Percentiles rank a stretch among this genome's conserved stretches.
phyloP scores from a whole-genome alignment of 2,888 invertebrate species.

The Chalcosyrphus nemorum region DNA sequence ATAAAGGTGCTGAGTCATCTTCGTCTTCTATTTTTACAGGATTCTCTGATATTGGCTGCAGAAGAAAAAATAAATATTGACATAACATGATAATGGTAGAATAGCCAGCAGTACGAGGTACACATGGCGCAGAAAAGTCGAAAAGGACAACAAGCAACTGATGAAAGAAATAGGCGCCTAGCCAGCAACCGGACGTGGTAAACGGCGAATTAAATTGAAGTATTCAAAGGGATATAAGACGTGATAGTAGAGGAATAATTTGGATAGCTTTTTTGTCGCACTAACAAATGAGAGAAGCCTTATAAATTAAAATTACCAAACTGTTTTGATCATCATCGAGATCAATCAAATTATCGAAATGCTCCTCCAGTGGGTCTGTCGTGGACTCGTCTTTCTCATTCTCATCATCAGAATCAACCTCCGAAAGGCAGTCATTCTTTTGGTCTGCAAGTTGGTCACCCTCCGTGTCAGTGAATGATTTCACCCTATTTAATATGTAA shows the following conservation, averaged over 20 bases:
- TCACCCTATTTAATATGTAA: slow-evolving; percentile 8
- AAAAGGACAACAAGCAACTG: too few species aligned
- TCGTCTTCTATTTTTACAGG: background rate
- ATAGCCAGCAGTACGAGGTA: too few species aligned
- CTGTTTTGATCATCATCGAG: background rate
- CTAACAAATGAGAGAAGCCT: too few species aligned
- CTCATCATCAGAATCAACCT: background rate
- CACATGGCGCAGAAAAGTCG: too few species aligned
- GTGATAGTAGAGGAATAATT: too few species aligned
- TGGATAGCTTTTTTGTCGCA: too few species aligned
- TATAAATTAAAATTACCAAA: slow-evolving; percentile 2
- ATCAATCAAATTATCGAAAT: background rate
- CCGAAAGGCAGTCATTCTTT: background rate
- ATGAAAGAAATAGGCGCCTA: too few species aligned
- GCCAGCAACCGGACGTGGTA: too few species aligned
- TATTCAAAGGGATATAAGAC: too few species aligned
- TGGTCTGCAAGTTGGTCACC: background rate
- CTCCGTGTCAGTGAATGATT: background rate
- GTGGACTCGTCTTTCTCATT: background rate
- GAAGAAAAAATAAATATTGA: background rate
- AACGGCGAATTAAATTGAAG: too few species aligned
- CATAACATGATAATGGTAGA: too few species aligned
- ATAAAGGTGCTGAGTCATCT: background rate
- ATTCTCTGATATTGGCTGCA: background rate
- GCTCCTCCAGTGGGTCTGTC: background rate